Evolutionary conservation across 1,140 invertebrate species (phyloP).

Genomic region (Marisa cornuarietis): DNA sequence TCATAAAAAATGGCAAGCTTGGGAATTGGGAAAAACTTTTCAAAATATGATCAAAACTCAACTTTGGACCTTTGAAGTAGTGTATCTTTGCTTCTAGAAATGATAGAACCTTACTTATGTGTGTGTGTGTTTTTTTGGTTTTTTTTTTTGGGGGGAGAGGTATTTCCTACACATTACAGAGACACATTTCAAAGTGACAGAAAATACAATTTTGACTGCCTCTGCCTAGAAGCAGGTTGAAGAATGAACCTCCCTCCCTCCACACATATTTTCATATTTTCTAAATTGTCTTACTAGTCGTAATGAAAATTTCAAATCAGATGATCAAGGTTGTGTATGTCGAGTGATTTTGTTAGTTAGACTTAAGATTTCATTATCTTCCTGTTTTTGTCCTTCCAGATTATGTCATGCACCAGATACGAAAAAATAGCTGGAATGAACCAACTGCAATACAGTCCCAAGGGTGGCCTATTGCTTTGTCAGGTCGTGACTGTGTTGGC

Average conservation of each 20-base stretch:
- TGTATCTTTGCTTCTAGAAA: background rate
- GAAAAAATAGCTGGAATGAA: constrained; percentile 72
- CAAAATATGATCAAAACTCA: no score
- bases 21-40: no score
- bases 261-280: no score
- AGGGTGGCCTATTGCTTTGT: constrained; percentile 89
- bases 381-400: constrained; percentile 52
- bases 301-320: background rate
- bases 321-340: background rate
- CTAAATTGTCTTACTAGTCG: background rate
- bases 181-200: no score
- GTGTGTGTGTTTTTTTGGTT: no score
- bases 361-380: constrained; percentile 38
- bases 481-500: constrained; percentile 83
- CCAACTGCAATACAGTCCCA: constrained; percentile 79
- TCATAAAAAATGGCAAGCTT: no score
- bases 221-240: no score
- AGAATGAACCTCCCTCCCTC: no score
- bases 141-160: no score
- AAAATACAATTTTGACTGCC: background rate
- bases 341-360: background rate
- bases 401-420: constrained; percentile 63
- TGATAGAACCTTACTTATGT: no score
- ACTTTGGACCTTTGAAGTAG: no score
- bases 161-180: no score